Percentiles rank a stretch among this genome's conserved stretches.
These are phyloP conservation scores for Colaptes auratus DNA, from an alignment of 2,113 vertebrate species.

Conservation along the genomic window DNA sequence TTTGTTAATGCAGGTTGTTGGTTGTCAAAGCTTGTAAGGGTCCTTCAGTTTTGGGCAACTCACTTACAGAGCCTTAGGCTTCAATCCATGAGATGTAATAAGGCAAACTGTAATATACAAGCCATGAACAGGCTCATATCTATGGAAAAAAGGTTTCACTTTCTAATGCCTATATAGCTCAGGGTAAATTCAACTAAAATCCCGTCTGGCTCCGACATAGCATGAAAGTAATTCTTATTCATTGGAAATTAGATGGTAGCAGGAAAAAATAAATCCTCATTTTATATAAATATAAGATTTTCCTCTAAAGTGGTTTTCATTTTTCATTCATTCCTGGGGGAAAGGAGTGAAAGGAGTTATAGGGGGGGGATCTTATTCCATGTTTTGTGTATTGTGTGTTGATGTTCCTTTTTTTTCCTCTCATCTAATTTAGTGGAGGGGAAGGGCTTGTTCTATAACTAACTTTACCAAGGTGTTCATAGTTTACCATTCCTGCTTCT, in stretches of 20 bases:
- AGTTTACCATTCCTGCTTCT: not conserved
- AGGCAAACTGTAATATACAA: constrained; percentile 53
- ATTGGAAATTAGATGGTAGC: constrained; percentile 77
- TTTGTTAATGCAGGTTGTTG: constrained; percentile 66
- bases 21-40: constrained; percentile 50
- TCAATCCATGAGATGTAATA: constrained; percentile 54
- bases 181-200: constrained; percentile 69
- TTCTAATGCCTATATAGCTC: constrained; percentile 51
- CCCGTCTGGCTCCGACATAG: constrained; percentile 59
- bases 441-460: not conserved
- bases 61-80: constrained; percentile 41
- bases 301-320: constrained; percentile 56
- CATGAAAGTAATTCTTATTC: constrained; percentile 81
- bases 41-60: constrained; percentile 55
- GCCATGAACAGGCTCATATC: constrained; percentile 39
- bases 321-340: constrained; percentile 48
- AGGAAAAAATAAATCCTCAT: constrained; percentile 61
- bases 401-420: not conserved
- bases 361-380: not conserved
- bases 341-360: not conserved
- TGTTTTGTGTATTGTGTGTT: not conserved
- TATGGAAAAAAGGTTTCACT: constrained; percentile 51
- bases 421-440: not conserved
- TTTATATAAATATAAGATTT: constrained; percentile 65
- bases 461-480: not conserved